These are phyloP conservation scores for Ceramica pisi DNA, from an alignment of 2,888 invertebrate genomes.

Conservation along the genomic window DNA sequence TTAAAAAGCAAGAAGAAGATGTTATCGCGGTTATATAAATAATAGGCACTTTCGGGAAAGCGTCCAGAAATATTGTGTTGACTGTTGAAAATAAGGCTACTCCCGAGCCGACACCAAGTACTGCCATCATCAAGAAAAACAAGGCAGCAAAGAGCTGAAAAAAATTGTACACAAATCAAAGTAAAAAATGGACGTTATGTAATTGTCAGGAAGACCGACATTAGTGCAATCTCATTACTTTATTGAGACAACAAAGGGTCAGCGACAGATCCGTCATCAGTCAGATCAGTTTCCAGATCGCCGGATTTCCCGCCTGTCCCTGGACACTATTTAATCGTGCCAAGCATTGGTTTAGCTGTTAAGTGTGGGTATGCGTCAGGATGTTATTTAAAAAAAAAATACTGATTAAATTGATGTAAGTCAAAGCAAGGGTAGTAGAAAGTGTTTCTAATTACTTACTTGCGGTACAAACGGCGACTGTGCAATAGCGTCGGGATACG, in stretches of 20 bases:
- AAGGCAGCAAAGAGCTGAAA: slow-evolving; percentile 93
- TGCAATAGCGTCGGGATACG: slow-evolving; percentile 96
- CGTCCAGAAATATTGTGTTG: slow-evolving; percentile 93
- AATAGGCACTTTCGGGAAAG: slow-evolving; percentile 91
- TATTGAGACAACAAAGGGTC: too few relatives aligned
- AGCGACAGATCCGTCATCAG: too few relatives aligned
- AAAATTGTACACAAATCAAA: background rate
- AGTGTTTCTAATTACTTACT: slow-evolving; percentile 78
- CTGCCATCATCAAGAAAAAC: slow-evolving; percentile 96
- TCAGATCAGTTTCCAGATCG: too few relatives aligned
- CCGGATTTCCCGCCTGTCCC: too few relatives aligned
- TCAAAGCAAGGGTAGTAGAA: background rate
- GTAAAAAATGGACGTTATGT: background rate
- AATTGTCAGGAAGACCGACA: too few relatives aligned
- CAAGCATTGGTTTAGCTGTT: too few relatives aligned
- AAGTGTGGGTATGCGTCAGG: too few relatives aligned
- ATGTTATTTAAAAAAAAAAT: background rate
- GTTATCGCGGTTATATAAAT: slow-evolving; percentile 91
- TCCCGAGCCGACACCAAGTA: slow-evolving; percentile 94
- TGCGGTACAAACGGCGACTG: slow-evolving; percentile 94
- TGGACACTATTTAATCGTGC: too few relatives aligned
- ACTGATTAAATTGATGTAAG: background rate
- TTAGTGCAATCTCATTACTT: too few relatives aligned
- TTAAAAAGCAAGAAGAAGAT: slow-evolving; percentile 90
- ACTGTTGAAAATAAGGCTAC: slow-evolving; percentile 93